Conservation (phyloP, 1,140 invertebrate species). For the Bombus cullumanus region DNA sequence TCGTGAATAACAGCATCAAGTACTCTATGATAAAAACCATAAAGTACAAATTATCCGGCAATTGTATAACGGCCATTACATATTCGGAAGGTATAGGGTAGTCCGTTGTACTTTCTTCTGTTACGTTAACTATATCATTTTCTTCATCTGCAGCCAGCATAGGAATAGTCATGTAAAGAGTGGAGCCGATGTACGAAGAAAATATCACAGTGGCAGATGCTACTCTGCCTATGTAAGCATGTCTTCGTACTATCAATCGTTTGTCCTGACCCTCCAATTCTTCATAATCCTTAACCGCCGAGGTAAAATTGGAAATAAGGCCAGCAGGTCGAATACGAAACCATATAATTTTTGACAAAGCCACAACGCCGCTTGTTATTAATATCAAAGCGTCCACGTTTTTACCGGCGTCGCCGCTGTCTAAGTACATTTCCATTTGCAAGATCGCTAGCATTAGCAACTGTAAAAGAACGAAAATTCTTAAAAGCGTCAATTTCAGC, state of each 20-base stretch:
- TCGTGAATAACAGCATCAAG: neutral
- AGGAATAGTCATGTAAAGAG: constrained; percentile 4
- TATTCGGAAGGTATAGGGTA: constrained; percentile 38
- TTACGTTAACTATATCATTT: neutral
- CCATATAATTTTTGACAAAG: constrained; percentile 22
- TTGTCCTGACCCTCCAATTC: constrained; percentile 7
- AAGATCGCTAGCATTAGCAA: neutral
- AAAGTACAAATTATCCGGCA: neutral
- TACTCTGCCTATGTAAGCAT: constrained; percentile 35
- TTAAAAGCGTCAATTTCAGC: too few species aligned
- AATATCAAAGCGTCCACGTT: constrained; percentile 22
- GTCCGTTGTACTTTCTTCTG: neutral
- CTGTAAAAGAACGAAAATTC: neutral
- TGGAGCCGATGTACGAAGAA: constrained; percentile 20
- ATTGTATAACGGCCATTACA: neutral
- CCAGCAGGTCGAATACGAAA: constrained; percentile 25
- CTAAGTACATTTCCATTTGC: constrained; percentile 24
- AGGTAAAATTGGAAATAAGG: constrained; percentile 37
- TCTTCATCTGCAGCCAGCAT: neutral
- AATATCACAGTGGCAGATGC: constrained; percentile 18
- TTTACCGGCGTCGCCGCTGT: constrained; percentile 7
- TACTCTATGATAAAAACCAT: neutral
- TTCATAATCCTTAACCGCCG: constrained; percentile 41
- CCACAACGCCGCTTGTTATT: constrained; percentile 18
- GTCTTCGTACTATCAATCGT: constrained; percentile 20